Conservation (phyloP, 1,140 invertebrate species). For the Euura saliciscinereae region DNA sequence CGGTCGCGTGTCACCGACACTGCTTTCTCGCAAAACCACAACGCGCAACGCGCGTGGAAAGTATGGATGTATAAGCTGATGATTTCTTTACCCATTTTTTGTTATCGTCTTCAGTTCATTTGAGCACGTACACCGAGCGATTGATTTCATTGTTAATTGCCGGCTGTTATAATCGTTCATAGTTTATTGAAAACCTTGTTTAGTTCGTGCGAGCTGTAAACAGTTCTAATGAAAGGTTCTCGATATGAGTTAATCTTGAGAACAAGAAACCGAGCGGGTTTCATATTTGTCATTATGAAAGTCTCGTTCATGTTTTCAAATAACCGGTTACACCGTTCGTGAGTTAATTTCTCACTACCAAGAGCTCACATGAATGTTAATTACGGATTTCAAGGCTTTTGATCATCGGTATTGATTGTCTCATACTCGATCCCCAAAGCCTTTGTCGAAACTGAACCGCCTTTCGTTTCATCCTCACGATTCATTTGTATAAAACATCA, state of each 20-base stretch:
- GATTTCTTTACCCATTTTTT: conserved; percentile 15
- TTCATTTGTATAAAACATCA: too few relatives aligned
- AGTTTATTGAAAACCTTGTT: not conserved
- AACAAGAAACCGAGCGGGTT: not conserved
- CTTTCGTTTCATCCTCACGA: too few relatives aligned
- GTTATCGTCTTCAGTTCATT: not conserved
- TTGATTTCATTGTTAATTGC: not conserved
- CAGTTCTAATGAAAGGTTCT: not conserved
- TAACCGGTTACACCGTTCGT: too few relatives aligned
- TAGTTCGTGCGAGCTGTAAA: too few relatives aligned
- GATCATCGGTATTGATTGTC: too few relatives aligned
- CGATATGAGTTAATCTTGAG: not conserved
- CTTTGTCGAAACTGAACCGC: too few relatives aligned
- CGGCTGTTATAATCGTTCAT: not conserved
- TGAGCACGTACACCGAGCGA: not conserved
- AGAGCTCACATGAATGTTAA: too few relatives aligned
- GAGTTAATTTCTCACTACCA: too few relatives aligned
- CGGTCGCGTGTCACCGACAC: conserved; percentile 23
- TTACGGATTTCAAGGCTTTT: too few relatives aligned
- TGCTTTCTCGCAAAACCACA: conserved; percentile 20
- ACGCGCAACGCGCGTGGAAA: conserved; percentile 2
- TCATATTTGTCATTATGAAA: not conserved
- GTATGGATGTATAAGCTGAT: conserved; percentile 1
- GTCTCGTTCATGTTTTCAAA: not conserved
- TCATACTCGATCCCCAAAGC: too few relatives aligned